Evolutionary conservation across 1,140 invertebrate species (phyloP).

Genomic region (Sarcophaga peregrina): DNA sequence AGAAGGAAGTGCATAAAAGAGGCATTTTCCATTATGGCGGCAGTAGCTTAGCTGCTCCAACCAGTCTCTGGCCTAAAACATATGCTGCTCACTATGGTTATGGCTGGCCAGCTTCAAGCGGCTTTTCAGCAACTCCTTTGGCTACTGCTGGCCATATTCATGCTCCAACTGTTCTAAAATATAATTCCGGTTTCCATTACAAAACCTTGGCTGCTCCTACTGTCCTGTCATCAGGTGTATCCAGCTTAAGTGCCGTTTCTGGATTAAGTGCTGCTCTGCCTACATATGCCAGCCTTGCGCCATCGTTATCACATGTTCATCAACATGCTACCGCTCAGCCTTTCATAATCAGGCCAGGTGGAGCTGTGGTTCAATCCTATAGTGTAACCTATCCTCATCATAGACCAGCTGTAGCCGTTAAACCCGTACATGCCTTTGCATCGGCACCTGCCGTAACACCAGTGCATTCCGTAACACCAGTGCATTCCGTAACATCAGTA

Average conservation of each 20-base stretch:
- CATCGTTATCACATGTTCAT: constrained; percentile 37
- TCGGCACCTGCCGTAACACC: constrained; percentile 29
- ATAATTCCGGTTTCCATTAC: constrained; percentile 50
- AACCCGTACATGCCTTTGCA: constrained; percentile 41
- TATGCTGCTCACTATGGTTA: constrained; percentile 63
- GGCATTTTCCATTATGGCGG: constrained; percentile 55
- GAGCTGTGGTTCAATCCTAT: constrained; percentile 60
- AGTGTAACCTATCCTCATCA: constrained; percentile 62
- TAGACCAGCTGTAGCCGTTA: constrained; percentile 48
- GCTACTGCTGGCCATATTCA: constrained; percentile 39
- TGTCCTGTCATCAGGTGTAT: constrained; percentile 3
- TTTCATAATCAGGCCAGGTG: constrained; percentile 58
- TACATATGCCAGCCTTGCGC: neutral
- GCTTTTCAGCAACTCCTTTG: neutral
- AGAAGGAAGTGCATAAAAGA: constrained; percentile 57
- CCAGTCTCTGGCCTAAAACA: constrained; percentile 52
- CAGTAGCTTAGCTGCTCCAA: neutral
- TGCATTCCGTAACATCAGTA: constrained; percentile 48
- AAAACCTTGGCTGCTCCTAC: constrained; percentile 43
- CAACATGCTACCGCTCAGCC: constrained; percentile 45
- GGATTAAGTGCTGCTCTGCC: constrained; percentile 38
- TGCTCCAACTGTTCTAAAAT: constrained; percentile 50
- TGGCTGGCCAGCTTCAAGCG: constrained; percentile 53
- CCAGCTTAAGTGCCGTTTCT: constrained; percentile 30
- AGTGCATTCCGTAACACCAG: constrained; percentile 38